Base-by-base conservation (phyloP, 2,113 vertebrate genomes). In the Tachysurus vachellii region DNA sequence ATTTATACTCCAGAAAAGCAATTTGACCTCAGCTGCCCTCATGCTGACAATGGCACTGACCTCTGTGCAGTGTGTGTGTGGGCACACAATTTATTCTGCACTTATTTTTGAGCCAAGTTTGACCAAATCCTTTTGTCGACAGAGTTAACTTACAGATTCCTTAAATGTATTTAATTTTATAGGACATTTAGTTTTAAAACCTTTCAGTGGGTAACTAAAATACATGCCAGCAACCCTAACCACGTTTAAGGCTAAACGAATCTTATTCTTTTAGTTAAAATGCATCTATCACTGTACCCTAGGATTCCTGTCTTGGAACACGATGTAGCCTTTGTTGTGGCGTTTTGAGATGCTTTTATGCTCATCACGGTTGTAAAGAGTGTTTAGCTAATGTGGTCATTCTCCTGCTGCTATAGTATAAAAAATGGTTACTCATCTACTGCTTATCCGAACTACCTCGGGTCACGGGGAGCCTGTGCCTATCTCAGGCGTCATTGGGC, bases 1-100 rank as follows among this genome's bases (percentile, higher is more conserved):
- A 82, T 88, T 82, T 87, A 79, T 90, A 76, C 87, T 44, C 23
- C 42, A 79, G 64, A 87, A 61, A 81, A 80, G 9, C 56, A 31
- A 66, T 71, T 85, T 88, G 87, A 90, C 84, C 85, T 90, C 19
- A 80, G 42, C 17, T 85, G 82, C 88, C 87, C 89, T 87, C n/a
- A 12, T 47, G 50, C 62, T 80, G 75, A 82, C 81, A 42, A 59
- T 86, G 26, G 23, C 70, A 79, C 83, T 88, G 87, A 90, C 89
- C 89, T 80, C 53, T 26, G 12, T 87, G 36, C 28, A 75, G 61
- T 62, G 50, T 64, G 53, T 28, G 76, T 76, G 19, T 75, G 82
- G 23, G 28, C 13, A 11, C 68, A 21, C 50, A 77, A 28, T 54
- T 56, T 80, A 80, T 42, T 80, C n/a, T 12, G 54, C 28, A 12